Conservation (phyloP, 64 coral and sea anemone genomes). For the Porites lutea region DNA sequence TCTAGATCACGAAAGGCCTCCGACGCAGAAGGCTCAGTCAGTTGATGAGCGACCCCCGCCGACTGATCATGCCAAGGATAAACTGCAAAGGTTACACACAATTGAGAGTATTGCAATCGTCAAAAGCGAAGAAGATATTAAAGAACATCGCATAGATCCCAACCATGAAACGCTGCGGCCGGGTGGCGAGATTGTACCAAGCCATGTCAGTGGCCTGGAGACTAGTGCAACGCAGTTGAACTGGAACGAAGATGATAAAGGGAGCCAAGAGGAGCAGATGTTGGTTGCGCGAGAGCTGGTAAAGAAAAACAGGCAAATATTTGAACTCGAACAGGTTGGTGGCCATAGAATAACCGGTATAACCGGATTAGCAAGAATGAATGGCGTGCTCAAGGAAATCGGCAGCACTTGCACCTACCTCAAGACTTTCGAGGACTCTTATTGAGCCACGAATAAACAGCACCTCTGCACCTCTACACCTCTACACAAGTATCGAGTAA, state of each 20-base stretch:
- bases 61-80: neutral
- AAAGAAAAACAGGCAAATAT: constrained; percentile 68
- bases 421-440: neutral
- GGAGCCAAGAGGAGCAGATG: neutral
- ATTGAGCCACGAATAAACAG: neutral
- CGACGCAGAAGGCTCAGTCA: neutral
- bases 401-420: neutral
- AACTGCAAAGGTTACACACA: neutral
- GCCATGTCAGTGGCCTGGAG: neutral
- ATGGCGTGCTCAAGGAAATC: no score
- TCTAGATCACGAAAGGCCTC: neutral
- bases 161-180: neutral
- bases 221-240: neutral
- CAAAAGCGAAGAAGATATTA: neutral
- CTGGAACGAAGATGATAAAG: neutral
- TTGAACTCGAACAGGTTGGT: constrained; percentile 90
- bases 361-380: neutral
- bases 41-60: neutral
- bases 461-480: neutral
- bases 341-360: neutral
- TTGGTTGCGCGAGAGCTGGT: constrained; percentile 54
- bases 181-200: neutral
- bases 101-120: neutral
- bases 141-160: neutral
- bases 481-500: neutral